Evolutionary conservation across 2,113 vertebrate genomes (phyloP), one percentile per base, ranked within the genome.

Genomic region (Amia ocellicauda): DNA sequence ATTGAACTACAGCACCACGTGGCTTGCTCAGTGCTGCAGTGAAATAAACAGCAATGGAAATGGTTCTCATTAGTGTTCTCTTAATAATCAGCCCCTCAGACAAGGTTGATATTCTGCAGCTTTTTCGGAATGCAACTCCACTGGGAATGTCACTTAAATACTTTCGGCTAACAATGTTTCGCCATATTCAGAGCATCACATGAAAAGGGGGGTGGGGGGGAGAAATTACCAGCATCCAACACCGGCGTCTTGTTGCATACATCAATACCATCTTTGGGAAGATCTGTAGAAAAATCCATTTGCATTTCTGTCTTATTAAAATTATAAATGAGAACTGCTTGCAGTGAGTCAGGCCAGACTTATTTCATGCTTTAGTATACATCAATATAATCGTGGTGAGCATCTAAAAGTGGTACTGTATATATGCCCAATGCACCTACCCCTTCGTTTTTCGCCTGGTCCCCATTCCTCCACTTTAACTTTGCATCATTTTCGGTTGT

Each of bases 51-150:
- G 81, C 79, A 76, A 73, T 83, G 78, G 83, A 83, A 85, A 85
- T 81, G 81, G 78, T 79, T 84, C 85, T 86, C 85, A 86, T 86
- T 86, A 86, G 85, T 84, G 83, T 79, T 86, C 81, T 84, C 84
- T 84, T 86, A 83, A 83, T 85, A 82, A 82, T 81, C 84, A 84
- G 81, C 83, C 82, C 80, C 80, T 77, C 75, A 82, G 83, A 86
- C 83, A 80, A 84, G 81, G 80, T 83, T 83, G 83, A 85, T 81
- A 81, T 84, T 85, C 78, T 81, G 76, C 58, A 77, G 79, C 23
- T 81, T 81, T 36, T 36, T 78, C 79, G 66, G 77, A 62, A 69
- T 72, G 68, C 36, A 77, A 75, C 71, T 83, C 84, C 84, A 80
- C 65, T 1, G 85, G 83, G 85, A 84, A 77, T 74, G 65, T 69